phyloP scores from a whole-genome alignment of 2,888 invertebrate genomes.

The Tinea trinotella region DNA sequence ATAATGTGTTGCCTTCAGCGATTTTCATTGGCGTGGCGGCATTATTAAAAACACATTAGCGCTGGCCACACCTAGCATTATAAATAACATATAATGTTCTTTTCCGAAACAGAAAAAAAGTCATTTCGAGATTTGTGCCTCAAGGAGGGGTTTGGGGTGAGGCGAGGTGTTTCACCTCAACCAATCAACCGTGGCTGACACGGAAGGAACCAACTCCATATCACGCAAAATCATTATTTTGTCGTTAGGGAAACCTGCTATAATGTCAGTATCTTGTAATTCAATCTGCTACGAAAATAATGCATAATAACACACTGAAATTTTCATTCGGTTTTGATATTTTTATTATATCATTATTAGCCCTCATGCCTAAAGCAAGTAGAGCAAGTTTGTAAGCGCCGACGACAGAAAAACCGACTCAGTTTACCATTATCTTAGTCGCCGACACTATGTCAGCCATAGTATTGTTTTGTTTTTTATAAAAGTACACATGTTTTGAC shows the following conservation, averaged over 20 bases:
- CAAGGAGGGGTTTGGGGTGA: conserved; percentile 23
- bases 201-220: conserved; percentile 55
- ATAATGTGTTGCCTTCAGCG: conserved; percentile 57
- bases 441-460: no score
- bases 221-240: conserved; percentile 70
- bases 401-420: no score
- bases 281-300: conserved; percentile 8
- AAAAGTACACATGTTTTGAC: no score
- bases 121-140: conserved; percentile 59
- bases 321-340: background rate
- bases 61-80: conserved; percentile 55
- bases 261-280: conserved; percentile 31
- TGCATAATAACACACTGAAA: conserved; percentile 1
- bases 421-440: no score
- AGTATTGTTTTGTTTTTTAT: no score
- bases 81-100: conserved; percentile 44
- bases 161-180: conserved; percentile 32
- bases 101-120: conserved; percentile 57
- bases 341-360: no score
- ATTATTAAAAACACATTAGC: conserved; percentile 71
- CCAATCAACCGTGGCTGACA: conserved; percentile 66
- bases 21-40: conserved; percentile 47
- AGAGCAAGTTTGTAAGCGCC: no score
- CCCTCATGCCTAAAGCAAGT: no score
- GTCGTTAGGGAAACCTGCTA: conserved; percentile 60